phyloP scores from a whole-genome alignment of 2,797 vertebrate genomes.

The Poeciliopsis turneri region DNA sequence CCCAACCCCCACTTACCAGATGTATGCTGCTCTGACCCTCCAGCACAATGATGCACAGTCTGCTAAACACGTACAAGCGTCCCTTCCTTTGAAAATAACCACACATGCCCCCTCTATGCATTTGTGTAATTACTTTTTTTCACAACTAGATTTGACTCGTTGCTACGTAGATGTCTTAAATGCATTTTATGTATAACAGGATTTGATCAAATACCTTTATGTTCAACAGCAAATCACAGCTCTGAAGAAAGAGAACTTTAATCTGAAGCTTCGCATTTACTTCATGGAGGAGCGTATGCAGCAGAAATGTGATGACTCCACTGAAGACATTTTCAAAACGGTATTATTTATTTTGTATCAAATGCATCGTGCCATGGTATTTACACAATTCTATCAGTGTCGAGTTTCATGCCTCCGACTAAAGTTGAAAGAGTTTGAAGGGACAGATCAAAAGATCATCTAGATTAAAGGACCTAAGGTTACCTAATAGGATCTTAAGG shows the following conservation, averaged over 20 bases:
- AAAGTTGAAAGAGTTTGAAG: constrained; percentile 21
- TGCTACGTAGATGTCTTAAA: neutral
- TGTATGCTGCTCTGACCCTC: constrained; percentile 71
- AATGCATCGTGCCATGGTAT: neutral
- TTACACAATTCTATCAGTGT: neutral
- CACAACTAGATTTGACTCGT: neutral
- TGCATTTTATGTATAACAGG: neutral
- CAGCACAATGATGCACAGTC: constrained; percentile 82
- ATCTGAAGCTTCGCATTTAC: constrained; percentile 97
- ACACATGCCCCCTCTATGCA: constrained; percentile 27
- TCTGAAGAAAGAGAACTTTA: constrained; percentile 98
- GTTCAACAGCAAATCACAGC: constrained; percentile 91
- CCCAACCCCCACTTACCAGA: constrained; percentile 78
- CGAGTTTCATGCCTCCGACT: neutral
- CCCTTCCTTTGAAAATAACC: constrained; percentile 54
- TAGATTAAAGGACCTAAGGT: constrained; percentile 1
- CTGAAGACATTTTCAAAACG: constrained; percentile 91
- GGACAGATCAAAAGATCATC: neutral
- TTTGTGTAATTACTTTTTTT: constrained; percentile 22
- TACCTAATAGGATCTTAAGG: constrained; percentile 1
- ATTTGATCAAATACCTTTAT: neutral
- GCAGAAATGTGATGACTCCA: constrained; percentile 92
- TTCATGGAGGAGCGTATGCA: constrained; percentile 96
- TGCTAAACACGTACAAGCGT: constrained; percentile 59
- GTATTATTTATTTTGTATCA: constrained; percentile 65